Conservation (phyloP, 2,113 vertebrate species). For the Felis chaus region DNA sequence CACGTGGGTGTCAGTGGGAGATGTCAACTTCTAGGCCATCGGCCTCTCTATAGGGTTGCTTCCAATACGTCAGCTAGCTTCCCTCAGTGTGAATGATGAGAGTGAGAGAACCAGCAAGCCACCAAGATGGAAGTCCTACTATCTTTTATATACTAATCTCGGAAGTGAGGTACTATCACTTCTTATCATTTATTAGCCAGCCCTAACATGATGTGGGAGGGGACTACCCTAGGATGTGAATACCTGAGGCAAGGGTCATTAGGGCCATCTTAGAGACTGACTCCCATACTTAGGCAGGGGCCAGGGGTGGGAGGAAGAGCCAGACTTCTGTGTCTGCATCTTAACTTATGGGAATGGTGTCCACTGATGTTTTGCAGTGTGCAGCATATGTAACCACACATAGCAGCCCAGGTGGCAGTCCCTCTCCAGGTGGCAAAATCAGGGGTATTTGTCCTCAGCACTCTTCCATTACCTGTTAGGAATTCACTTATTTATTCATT, state of each 20-base stretch:
- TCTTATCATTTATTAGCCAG: not conserved
- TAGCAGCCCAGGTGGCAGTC: not conserved
- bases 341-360: not conserved
- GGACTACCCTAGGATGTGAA: not conserved
- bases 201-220: not conserved
- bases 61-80: not conserved
- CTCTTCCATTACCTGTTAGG: not conserved
- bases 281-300: not conserved
- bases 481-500: not conserved
- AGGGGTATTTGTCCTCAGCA: not conserved
- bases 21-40: not conserved
- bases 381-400: not conserved
- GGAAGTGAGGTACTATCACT: not conserved
- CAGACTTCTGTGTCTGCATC: not conserved
- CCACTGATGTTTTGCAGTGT: not conserved
- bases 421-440: not conserved
- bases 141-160: not conserved
- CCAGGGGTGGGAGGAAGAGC: not conserved
- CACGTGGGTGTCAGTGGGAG: not conserved
- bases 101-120: not conserved
- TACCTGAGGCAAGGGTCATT: not conserved
- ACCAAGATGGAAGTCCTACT: not conserved
- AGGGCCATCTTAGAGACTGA: not conserved
- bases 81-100: not conserved
- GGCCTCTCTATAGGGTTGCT: not conserved